These are phyloP conservation scores for Acrobasis suavella DNA, from an alignment of 2,888 invertebrate genomes.

Conservation along the genomic window DNA sequence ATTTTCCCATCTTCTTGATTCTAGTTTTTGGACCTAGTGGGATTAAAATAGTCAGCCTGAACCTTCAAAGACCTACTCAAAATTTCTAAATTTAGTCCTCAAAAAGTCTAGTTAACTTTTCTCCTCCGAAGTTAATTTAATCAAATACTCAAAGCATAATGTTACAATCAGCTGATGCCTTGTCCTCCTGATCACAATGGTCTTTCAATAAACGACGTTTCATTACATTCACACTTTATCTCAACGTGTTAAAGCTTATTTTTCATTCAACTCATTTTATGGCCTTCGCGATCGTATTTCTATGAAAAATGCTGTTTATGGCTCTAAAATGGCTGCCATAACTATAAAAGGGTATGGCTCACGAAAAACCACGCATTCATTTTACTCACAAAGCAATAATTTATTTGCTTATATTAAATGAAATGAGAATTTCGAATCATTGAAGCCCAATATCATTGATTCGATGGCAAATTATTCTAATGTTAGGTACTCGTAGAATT, in stretches of 20 bases:
- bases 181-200: slow-evolving; percentile 1
- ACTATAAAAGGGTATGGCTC: slow-evolving; percentile 5
- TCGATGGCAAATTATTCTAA: not conserved
- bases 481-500: not conserved
- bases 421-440: not conserved
- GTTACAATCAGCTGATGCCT: slow-evolving; percentile 10
- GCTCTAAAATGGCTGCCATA: slow-evolving; percentile 17
- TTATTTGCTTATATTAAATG: not conserved
- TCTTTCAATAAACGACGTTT: not conserved
- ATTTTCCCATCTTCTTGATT: too few relatives aligned
- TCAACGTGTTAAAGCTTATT: not conserved
- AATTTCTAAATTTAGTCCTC: too few relatives aligned
- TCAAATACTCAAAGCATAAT: not conserved
- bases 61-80: too few relatives aligned
- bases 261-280: not conserved
- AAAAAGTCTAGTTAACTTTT: not conserved
- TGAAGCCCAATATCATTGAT: not conserved
- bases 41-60: too few relatives aligned
- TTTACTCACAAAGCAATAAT: not conserved
- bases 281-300: slow-evolving; percentile 10
- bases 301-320: slow-evolving; percentile 21
- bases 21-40: too few relatives aligned
- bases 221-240: slow-evolving; percentile 6
- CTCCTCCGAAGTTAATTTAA: not conserved
- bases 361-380: slow-evolving; percentile 9